Conservation (phyloP, 2,797 vertebrate genomes). For the Poecilia picta region DNA sequence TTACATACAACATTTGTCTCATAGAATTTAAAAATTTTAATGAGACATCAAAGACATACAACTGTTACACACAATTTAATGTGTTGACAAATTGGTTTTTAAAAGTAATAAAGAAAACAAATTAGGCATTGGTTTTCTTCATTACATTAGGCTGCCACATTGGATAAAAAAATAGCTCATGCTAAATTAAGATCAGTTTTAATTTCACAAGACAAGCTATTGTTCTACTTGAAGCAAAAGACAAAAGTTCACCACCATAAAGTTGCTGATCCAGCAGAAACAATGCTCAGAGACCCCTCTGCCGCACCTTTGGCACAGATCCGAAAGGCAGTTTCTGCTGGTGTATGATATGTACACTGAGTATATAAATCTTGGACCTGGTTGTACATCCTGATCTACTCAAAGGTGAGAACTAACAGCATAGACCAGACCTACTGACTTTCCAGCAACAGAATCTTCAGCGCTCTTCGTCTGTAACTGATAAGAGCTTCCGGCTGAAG, state of each 20-base stretch:
- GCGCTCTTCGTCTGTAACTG: not conserved
- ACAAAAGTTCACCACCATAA: slow-evolving; percentile 18
- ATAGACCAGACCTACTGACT: slow-evolving; percentile 18
- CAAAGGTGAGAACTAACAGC: slow-evolving; percentile 56
- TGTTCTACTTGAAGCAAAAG: not conserved
- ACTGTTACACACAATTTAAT: not conserved
- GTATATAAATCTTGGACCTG: slow-evolving; percentile 25
- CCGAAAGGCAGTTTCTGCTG: slow-evolving; percentile 15
- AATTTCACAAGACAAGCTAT: slow-evolving; percentile 1
- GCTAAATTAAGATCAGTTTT: slow-evolving; percentile 1
- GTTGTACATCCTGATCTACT: slow-evolving; percentile 56
- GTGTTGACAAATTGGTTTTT: not conserved
- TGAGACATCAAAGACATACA: not conserved
- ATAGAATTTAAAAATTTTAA: not conserved
- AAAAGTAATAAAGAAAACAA: not conserved
- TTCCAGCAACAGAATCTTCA: slow-evolving; percentile 29
- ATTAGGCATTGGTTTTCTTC: not conserved
- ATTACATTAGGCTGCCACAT: not conserved
- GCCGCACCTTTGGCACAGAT: slow-evolving; percentile 50
- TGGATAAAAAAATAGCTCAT: not conserved
- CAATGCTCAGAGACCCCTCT: slow-evolving; percentile 71
- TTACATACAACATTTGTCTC: not conserved
- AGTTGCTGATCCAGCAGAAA: slow-evolving; percentile 47
- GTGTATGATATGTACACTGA: not conserved
- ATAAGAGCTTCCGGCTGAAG: slow-evolving; percentile 1